Conservation (phyloP, 1,140 invertebrate genomes). For the Leptinotarsa defecta region DNA sequence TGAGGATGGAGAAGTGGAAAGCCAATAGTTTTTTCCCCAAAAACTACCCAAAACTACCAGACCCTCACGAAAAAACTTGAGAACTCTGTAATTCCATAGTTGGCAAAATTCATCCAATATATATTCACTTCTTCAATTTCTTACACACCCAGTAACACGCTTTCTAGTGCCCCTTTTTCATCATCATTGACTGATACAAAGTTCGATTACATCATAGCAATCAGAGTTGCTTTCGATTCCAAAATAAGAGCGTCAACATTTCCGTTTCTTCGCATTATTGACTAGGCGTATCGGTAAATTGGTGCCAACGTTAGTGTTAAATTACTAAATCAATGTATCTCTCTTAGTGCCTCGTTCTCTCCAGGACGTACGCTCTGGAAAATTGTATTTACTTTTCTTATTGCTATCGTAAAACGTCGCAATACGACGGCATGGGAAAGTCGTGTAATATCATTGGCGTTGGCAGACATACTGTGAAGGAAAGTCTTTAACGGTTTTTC, state of each 20-base stretch:
- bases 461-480: neutral
- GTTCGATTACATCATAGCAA: neutral
- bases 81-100: no score
- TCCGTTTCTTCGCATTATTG: constrained; percentile 19
- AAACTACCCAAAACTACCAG: no score
- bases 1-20: no score
- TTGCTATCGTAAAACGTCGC: constrained; percentile 24
- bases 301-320: constrained; percentile 26
- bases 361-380: constrained; percentile 34
- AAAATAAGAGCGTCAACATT: constrained; percentile 18
- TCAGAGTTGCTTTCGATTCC: neutral
- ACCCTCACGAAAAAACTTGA: no score
- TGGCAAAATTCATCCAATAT: no score
- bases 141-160: no score
- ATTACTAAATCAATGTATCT: constrained; percentile 37
- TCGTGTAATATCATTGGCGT: neutral
- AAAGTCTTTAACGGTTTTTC: no score
- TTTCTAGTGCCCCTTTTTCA: no score
- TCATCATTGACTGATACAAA: no score
- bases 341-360: constrained; percentile 22
- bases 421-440: neutral
- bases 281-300: constrained; percentile 19
- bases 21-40: no score
- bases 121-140: no score
- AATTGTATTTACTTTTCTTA: constrained; percentile 48